Conservation (phyloP, 2,888 invertebrate genomes). For the Agonopterix subpropinquella region DNA sequence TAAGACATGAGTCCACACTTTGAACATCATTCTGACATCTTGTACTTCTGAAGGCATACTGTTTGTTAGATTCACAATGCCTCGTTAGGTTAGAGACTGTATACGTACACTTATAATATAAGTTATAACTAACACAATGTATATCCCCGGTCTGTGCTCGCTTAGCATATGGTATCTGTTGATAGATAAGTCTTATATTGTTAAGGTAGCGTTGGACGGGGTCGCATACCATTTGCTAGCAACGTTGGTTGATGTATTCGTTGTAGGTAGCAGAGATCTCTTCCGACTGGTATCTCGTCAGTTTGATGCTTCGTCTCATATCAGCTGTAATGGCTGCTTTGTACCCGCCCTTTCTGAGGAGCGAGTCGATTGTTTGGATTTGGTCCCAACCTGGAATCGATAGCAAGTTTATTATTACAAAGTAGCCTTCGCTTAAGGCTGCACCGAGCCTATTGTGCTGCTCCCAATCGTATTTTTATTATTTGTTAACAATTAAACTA, state of each 20-base stretch:
- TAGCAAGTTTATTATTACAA: not conserved
- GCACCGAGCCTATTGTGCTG: no score
- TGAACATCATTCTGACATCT: slow-evolving; percentile 50
- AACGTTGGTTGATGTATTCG: slow-evolving; percentile 85
- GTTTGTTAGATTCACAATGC: slow-evolving; percentile 18
- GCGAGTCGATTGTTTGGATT: slow-evolving; percentile 97
- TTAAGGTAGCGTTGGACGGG: not conserved
- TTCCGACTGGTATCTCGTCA: slow-evolving; percentile 98
- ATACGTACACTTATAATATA: slow-evolving; percentile 54
- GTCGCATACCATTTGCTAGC: slow-evolving; percentile 82
- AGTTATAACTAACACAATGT: slow-evolving; percentile 40
- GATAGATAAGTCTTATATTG: slow-evolving; percentile 22
- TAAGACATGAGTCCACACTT: slow-evolving; percentile 38
- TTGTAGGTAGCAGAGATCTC: slow-evolving; percentile 93
- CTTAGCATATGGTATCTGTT: slow-evolving; percentile 17
- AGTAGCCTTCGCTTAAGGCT: no score
- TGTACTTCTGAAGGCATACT: slow-evolving; percentile 22
- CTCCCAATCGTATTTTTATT: no score
- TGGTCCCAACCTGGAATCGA: slow-evolving; percentile 94
- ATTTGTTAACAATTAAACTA: no score
- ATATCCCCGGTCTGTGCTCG: slow-evolving; percentile 25
- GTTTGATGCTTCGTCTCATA: slow-evolving; percentile 90
- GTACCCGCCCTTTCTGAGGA: slow-evolving; percentile 97
- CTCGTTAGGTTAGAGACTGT: slow-evolving; percentile 31
- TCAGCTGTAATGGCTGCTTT: slow-evolving; percentile 93